Base-by-base conservation (phyloP, 2,113 vertebrate species). In the Aplodontia rufa region DNA sequence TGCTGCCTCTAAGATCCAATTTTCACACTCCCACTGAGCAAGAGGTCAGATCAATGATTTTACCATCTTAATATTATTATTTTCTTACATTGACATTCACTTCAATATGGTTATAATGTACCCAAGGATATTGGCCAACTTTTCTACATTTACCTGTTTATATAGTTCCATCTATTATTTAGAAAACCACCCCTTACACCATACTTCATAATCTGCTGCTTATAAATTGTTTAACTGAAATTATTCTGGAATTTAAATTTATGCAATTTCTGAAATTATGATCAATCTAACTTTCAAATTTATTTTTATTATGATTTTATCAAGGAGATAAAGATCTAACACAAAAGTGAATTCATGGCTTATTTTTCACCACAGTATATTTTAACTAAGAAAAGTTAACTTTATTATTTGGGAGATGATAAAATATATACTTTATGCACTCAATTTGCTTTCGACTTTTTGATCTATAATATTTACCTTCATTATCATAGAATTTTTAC, bases 1-100 rank as follows among this genome's bases (percentile, higher is more conserved):
- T 79, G 75, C 51, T 95, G 30, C 32, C 40, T 86, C 72, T 49
- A 92, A 76, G n/a, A 93, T 93, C 93, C 12, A 45, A 74, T 96
- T 72, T 96, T 79, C 79, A 55, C 12, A 95, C 13, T 75, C n/a
- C 40, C 17, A 68, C 24, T 62, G 26, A 87, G 35, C 24, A 64
- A 85, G 20, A 93, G 32, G 45, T 68, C 35, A 87, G 42, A 74
- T 78, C 24, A 49, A 78, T 66, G 66, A 84, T 53, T 83, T 97
- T 95, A 17, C 22, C 42, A 55, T 90, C 14, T 37, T 87, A 35
- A 71, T 71, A 58, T 64, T 82, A 49, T 79, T 62, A 83, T 66
- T 86, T 47, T 40, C 42, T 51, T 45, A 49, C n/a, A 55, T 16
- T 85, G 68, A 74, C 26, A 69, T 47, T 86, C 28, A 16, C 24